phyloP scores from a whole-genome alignment of 1,140 invertebrate genomes.

The Rhyacophila brunnea region DNA sequence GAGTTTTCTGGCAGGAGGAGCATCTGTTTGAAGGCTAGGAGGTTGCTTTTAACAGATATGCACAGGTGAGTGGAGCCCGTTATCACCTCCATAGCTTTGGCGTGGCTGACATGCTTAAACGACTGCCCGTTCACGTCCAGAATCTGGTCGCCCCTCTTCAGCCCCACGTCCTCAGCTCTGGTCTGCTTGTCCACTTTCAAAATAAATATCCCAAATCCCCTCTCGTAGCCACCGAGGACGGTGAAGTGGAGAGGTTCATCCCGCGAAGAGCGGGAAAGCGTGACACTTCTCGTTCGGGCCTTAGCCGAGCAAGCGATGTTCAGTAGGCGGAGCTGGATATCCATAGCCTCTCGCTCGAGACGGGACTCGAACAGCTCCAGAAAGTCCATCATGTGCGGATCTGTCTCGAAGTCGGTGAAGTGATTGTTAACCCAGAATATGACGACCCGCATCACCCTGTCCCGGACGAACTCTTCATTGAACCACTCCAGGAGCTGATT shows the following conservation, averaged over 20 bases:
- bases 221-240: conserved; percentile 90
- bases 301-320: conserved; percentile 97
- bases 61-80: conserved; percentile 92
- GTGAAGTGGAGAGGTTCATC: conserved; percentile 92
- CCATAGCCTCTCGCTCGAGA: conserved; percentile 82
- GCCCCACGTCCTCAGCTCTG: conserved; percentile 93
- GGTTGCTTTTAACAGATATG: conserved; percentile 96
- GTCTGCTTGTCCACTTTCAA: conserved; percentile 89
- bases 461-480: conserved; percentile 73
- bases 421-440: conserved; percentile 99
- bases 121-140: conserved; percentile 96
- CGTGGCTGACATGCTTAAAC: conserved; percentile 88
- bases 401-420: conserved; percentile 98
- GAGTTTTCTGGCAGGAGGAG: conserved; percentile 82
- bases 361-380: conserved; percentile 89
- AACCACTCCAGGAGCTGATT: conserved; percentile 90
- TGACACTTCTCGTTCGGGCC: conserved; percentile 87
- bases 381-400: conserved; percentile 95
- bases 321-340: conserved; percentile 76
- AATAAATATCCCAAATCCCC: conserved; percentile 90
- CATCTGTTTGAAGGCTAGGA: conserved; percentile 83
- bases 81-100: conserved; percentile 88
- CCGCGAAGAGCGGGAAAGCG: conserved; percentile 84
- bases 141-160: conserved; percentile 96
- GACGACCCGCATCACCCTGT: conserved; percentile 92